Conservation (phyloP, 2,113 vertebrate genomes). For the Zosterops borbonicus region DNA sequence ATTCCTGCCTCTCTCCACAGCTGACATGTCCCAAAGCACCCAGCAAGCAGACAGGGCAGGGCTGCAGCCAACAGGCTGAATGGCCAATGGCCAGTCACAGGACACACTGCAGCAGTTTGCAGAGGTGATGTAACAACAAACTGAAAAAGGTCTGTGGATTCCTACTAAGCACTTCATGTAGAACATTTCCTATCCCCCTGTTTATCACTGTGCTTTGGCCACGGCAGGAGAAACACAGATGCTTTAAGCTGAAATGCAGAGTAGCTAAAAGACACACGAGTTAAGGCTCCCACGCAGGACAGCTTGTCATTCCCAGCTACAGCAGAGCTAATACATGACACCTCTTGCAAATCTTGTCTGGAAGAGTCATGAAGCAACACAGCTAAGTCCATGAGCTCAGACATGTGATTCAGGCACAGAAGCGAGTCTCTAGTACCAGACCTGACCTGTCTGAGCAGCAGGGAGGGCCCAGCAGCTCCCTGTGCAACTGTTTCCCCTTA, state of each 20-base stretch:
- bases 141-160: not conserved
- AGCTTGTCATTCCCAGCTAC: not conserved
- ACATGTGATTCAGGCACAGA: not conserved
- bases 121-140: accelerated
- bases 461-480: not conserved
- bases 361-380: not conserved
- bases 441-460: not conserved
- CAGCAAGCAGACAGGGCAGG: not conserved
- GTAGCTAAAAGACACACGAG: not conserved
- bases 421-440: not conserved
- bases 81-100: not conserved
- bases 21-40: not conserved
- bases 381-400: not conserved
- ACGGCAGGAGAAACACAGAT: not conserved
- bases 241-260: not conserved
- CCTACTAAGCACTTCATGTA: not conserved
- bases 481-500: not conserved
- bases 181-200: not conserved
- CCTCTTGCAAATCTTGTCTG: not conserved
- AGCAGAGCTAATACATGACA: not conserved
- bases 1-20: not conserved
- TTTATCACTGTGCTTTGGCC: not conserved
- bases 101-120: not conserved
- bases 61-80: not conserved
- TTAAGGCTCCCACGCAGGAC: not conserved